Evolutionary conservation across 2,113 vertebrate genomes (phyloP).

Genomic region (Otolemur garnettii): DNA sequence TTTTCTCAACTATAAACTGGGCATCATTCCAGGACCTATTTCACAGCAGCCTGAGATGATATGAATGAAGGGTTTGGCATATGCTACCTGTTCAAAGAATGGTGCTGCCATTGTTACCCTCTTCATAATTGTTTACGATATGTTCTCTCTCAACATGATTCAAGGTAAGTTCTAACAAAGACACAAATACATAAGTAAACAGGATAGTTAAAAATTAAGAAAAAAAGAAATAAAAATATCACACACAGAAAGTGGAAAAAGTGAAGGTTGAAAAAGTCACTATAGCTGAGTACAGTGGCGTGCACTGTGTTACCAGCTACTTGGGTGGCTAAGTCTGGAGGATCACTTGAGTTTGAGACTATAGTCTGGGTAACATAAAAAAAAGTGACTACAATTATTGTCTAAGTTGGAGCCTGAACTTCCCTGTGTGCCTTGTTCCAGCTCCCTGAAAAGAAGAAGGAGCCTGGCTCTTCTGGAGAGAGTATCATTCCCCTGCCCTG

Average conservation of each 20-base stretch:
- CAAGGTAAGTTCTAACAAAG: background rate
- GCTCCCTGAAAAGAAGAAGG: background rate
- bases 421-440: background rate
- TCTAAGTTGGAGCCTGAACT: background rate
- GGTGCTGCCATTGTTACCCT: background rate
- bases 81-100: background rate
- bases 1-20: conserved; percentile 24
- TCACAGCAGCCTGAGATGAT: background rate
- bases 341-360: no score
- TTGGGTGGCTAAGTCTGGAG: no score
- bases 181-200: background rate
- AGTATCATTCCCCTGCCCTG: fast-evolving
- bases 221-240: background rate
- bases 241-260: background rate
- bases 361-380: no score
- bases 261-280: background rate
- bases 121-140: background rate
- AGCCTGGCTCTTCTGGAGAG: background rate
- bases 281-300: fast-evolving
- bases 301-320: no score
- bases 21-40: background rate
- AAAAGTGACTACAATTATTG: background rate
- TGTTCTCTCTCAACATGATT: background rate
- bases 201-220: background rate
- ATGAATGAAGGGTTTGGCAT: background rate